phyloP scores from a whole-genome alignment of 2,888 invertebrate species.

The Agelastica alni region DNA sequence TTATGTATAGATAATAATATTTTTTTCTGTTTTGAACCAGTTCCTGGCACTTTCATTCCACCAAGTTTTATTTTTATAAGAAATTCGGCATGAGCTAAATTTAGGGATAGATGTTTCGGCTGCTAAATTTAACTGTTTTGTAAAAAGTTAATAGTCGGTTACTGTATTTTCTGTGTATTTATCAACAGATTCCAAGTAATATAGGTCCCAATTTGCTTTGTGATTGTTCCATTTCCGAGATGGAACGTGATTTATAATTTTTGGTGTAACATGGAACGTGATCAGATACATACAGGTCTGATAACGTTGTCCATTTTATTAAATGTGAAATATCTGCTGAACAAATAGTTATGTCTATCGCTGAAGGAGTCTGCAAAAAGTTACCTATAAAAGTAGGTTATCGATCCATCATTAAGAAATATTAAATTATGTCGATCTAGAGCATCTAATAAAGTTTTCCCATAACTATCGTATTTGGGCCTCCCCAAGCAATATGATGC shows the following conservation, averaged over 20 bases:
- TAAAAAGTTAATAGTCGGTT: not conserved
- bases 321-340: too few species aligned
- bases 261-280: too few species aligned
- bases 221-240: not conserved
- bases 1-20: not conserved
- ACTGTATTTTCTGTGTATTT: too few species aligned
- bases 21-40: not conserved
- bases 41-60: not conserved
- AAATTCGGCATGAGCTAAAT: not conserved
- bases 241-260: too few species aligned
- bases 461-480: not conserved
- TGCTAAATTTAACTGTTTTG: not conserved
- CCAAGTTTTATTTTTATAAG: too few species aligned
- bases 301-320: too few species aligned
- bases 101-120: not conserved
- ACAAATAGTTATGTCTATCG: too few species aligned
- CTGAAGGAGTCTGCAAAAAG: too few species aligned
- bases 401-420: not conserved
- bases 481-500: not conserved
- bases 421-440: not conserved
- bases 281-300: too few species aligned
- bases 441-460: not conserved
- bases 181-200: not conserved
- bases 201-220: not conserved
- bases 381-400: not conserved